Base-by-base conservation (phyloP, 2,888 invertebrate genomes). In the Chirona hameri region DNA sequence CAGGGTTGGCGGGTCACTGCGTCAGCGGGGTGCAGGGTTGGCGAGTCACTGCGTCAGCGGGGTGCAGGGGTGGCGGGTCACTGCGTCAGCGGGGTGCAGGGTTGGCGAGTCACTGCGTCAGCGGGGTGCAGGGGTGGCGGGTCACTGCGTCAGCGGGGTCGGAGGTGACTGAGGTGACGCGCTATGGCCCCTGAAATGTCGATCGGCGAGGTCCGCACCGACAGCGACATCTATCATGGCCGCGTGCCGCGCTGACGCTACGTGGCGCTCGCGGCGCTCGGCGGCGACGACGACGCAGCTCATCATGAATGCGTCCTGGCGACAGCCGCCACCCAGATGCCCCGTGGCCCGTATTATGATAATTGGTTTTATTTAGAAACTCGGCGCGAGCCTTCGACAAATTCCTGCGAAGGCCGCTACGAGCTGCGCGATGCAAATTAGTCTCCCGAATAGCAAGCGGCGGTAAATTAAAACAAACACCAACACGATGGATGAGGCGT, bases 401-500 rank as follows among this genome's bases (percentile, higher is more conserved):
- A 76, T 76, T 76, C 76, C 76, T 24, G 76, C 21, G 76, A 76
- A 76, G 76, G 46, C 46, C 76, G 39, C 46, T 15, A 76, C 15
- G 21, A 18, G 39, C 15, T 39, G 46, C 76, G 27, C 5, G 39
- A 76, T 76, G 76, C n/a, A 76, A 46, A 76, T 76, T 14, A 10
- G 24, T 24, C 21, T 39, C 10, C 46, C 12, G 76, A 46, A 39
- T 24, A 76, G 76, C 76, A 24, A 39, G 24, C 24, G 18, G 76
- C 15, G 7, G 27, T 29, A 80, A 80, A 80, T 80, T 52, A 80
- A 48, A 80, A 80, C 80, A 80, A 80, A 80, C 48, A 80, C 46
- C 9, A 21, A 31, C 76, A 76, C 21, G 24, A 76, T 76, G 21
- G 76, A 76, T 76, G 76, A 24, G 24, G 1, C 46, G 76, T 24